Percentiles rank a stretch among this genome's conserved stretches.
These are phyloP conservation scores for Cactoblastis cactorum DNA, from an alignment of 2,888 invertebrate genomes.

Conservation along the genomic window DNA sequence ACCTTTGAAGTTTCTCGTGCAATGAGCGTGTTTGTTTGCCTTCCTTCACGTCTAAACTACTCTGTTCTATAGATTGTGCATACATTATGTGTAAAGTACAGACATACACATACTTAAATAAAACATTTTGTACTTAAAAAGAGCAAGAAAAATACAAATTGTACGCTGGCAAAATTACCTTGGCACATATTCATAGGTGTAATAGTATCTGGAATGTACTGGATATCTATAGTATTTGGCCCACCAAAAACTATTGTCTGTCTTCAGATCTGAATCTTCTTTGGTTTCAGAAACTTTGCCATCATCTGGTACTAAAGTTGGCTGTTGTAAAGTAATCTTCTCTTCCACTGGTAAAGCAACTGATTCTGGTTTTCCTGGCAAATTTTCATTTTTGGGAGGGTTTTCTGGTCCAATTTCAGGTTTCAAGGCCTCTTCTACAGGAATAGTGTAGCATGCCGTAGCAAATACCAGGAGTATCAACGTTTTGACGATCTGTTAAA, in stretches of 20 bases:
- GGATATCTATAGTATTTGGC: constrained; percentile 15
- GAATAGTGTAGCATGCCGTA: background rate
- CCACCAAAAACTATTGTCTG: constrained; percentile 27
- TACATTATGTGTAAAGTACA: too few species aligned
- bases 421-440: background rate
- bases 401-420: background rate
- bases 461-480: background rate
- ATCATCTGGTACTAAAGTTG: background rate
- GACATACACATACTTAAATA: too few species aligned
- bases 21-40: too few species aligned
- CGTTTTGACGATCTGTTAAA: background rate
- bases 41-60: too few species aligned
- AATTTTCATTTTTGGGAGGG: background rate
- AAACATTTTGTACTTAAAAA: too few species aligned
- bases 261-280: constrained; percentile 11
- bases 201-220: constrained; percentile 17
- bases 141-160: background rate
- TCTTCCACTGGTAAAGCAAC: background rate
- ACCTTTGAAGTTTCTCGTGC: too few species aligned
- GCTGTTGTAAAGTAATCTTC: background rate
- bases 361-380: background rate
- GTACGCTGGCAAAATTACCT: background rate
- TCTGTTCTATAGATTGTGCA: too few species aligned
- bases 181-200: constrained; percentile 3
- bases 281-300: background rate